These are phyloP conservation scores for Furnarius figulus DNA, from an alignment of 2,113 vertebrate species.

Conservation along the genomic window DNA sequence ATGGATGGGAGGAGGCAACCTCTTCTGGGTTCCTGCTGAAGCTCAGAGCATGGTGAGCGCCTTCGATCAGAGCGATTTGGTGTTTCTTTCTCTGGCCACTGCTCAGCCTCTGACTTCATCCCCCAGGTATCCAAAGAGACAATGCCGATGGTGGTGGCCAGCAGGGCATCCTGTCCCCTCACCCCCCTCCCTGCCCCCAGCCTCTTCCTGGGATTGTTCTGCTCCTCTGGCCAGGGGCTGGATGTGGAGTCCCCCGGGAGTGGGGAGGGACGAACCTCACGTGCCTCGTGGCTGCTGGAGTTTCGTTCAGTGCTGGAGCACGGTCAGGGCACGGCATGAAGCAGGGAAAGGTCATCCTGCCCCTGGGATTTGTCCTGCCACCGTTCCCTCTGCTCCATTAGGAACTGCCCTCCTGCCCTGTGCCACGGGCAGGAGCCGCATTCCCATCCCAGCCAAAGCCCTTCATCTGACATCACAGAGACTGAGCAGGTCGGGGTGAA, in stretches of 20 bases:
- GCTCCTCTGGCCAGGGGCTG: not conserved
- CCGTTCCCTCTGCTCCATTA: accelerated
- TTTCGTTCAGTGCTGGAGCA: not conserved
- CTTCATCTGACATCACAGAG: accelerated
- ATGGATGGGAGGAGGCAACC: not conserved
- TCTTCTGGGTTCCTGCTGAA: not conserved
- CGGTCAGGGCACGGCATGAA: accelerated
- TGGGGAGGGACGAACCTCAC: not conserved
- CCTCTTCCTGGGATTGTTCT: slow-evolving; percentile 60
- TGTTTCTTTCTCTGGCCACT: not conserved
- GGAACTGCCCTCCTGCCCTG: not conserved
- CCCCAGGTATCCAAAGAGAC: not conserved
- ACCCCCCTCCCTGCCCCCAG: not conserved
- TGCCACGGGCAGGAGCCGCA: accelerated
- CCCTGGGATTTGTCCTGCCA: not conserved
- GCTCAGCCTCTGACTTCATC: not conserved
- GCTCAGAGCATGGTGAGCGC: accelerated
- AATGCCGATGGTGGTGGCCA: not conserved
- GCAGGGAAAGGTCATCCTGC: accelerated
- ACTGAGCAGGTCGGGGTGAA: accelerated
- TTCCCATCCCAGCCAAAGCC: not conserved
- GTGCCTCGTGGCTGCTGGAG: accelerated
- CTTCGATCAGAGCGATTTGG: accelerated
- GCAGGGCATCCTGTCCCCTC: slow-evolving; percentile 28
- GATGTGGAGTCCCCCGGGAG: not conserved